Percentiles rank a stretch among this genome's conserved stretches.
Conservation (phyloP, 2,888 invertebrate genomes). For the Napeogenes inachia region DNA sequence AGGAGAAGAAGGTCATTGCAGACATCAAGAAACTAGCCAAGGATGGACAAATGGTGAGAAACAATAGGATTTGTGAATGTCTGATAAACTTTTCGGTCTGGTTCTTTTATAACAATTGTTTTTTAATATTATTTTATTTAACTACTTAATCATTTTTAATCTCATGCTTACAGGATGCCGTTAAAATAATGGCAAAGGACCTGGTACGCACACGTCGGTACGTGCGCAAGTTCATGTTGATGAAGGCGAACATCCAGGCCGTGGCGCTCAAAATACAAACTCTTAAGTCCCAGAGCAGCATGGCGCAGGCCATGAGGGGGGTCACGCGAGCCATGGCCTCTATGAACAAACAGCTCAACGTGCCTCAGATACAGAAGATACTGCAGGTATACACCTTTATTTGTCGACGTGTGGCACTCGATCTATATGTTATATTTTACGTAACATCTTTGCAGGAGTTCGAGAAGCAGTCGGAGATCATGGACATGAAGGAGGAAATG, state of each 20-base stretch:
- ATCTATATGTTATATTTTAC: not conserved
- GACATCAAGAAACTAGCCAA: conserved; percentile 99
- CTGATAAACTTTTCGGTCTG: no score
- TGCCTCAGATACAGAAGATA: conserved; percentile 99
- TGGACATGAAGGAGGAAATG: conserved; percentile 99
- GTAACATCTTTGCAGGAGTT: conserved; percentile 83
- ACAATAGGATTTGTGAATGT: not conserved
- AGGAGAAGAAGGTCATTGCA: conserved; percentile 98
- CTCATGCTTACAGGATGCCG: conserved; percentile 86
- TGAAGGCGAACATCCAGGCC: conserved; percentile 99
- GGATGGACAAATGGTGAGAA: conserved; percentile 95
- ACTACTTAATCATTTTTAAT: not conserved
- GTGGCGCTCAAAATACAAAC: conserved; percentile 98
- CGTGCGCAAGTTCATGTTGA: conserved; percentile 98
- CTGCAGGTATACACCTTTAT: conserved; percentile 51
- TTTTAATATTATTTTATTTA: no score
- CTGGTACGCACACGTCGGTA: conserved; percentile 96
- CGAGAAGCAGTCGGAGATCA: conserved; percentile 99
- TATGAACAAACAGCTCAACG: conserved; percentile 97
- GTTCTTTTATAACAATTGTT: no score
- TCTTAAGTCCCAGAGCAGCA: conserved; percentile 97
- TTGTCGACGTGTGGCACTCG: not conserved
- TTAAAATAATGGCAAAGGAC: conserved; percentile 99
- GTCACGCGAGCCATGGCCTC: conserved; percentile 98
- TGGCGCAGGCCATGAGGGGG: conserved; percentile 99